Percentiles rank a stretch among this genome's conserved stretches.
Conservation (phyloP, 2,113 vertebrate species). For the Serilophus lunatus region DNA sequence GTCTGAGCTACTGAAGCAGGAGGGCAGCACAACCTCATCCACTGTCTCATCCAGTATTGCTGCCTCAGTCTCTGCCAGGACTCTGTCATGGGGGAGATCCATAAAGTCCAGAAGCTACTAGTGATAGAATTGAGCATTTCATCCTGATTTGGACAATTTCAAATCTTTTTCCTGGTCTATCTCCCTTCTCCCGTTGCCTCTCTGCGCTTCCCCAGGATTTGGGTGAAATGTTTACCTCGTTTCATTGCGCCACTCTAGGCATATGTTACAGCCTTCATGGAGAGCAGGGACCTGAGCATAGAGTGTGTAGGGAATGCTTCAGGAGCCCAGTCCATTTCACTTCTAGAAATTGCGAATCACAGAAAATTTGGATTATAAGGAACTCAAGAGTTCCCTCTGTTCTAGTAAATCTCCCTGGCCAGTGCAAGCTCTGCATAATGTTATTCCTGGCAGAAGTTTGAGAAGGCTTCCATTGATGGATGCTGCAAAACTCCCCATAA, state of each 20-base stretch:
- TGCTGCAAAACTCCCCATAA: background rate
- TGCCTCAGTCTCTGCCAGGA: background rate
- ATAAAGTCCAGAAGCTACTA: background rate
- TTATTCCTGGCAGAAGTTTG: background rate
- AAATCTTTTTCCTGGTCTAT: background rate
- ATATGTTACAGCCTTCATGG: background rate
- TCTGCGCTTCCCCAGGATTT: background rate
- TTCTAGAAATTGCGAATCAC: background rate
- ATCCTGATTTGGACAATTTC: background rate
- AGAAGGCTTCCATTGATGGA: background rate
- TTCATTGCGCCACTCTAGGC: background rate
- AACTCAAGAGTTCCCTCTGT: background rate
- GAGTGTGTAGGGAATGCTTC: background rate
- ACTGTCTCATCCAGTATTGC: background rate
- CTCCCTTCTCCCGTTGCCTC: background rate
- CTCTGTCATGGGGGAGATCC: background rate
- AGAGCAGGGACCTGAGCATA: rapidly evolving
- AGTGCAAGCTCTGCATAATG: background rate
- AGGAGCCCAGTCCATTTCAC: background rate
- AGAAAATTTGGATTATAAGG: background rate
- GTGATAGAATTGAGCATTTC: background rate
- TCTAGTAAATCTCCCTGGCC: background rate
- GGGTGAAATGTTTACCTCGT: background rate
- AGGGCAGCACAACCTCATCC: background rate
- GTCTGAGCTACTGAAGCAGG: background rate